Conservation (phyloP, 2,797 vertebrate species). For the Mustela erminea region DNA sequence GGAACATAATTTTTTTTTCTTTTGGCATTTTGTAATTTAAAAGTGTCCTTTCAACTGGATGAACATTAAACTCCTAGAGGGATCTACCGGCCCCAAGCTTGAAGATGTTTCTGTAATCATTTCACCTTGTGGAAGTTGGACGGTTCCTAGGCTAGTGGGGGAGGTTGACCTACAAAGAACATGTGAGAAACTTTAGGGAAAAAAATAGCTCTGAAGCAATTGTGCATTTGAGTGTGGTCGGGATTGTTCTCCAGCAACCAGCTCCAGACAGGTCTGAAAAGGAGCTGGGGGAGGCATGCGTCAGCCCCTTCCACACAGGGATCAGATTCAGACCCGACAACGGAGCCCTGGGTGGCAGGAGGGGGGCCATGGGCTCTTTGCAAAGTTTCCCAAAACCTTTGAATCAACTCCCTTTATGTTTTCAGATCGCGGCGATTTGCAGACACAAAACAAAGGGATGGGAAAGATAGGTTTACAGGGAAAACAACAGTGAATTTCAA, state of each 20-base stretch:
- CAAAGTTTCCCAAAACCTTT: constrained; percentile 4
- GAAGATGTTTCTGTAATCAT: not conserved
- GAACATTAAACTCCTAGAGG: not conserved
- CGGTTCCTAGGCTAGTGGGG: not conserved
- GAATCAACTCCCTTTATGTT: constrained; percentile 38
- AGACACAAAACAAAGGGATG: constrained; percentile 16
- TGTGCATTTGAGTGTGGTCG: not conserved
- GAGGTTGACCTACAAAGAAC: not conserved
- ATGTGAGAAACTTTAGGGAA: constrained; percentile 16
- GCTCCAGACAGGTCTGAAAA: not conserved
- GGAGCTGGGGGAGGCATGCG: not conserved
- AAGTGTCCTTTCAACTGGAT: not conserved
- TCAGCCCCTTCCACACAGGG: not conserved
- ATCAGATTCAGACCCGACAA: constrained; percentile 53
- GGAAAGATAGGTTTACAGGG: constrained; percentile 53
- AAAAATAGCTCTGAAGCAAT: not conserved
- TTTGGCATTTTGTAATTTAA: not conserved
- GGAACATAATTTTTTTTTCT: not conserved
- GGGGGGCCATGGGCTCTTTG: not conserved
- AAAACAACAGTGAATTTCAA: not conserved
- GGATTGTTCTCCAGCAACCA: not conserved
- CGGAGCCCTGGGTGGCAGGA: not conserved
- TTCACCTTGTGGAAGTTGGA: constrained; percentile 43
- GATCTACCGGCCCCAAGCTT: not conserved
- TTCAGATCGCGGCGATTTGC: constrained; percentile 11